Conservation (phyloP, 1,140 invertebrate species). For the Neotoxoptera formosana region DNA sequence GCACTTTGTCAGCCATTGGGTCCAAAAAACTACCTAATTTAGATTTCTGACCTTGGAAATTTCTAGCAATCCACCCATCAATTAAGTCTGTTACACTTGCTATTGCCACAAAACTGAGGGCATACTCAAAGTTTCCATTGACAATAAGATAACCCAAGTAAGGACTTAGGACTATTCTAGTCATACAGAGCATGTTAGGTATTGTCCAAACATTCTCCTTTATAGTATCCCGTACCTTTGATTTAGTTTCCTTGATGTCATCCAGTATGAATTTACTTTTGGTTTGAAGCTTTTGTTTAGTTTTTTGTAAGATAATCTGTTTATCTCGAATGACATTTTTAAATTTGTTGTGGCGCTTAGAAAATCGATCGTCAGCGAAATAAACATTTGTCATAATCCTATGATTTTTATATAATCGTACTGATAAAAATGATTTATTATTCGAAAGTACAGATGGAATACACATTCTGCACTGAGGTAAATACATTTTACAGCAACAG, state of each 20-base stretch:
- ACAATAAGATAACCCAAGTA: slow-evolving; percentile 84
- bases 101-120: slow-evolving; percentile 76
- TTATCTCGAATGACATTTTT: slow-evolving; percentile 57
- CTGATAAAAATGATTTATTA: slow-evolving; percentile 20
- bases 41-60: slow-evolving; percentile 88
- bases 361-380: slow-evolving; percentile 44
- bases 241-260: slow-evolving; percentile 70
- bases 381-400: slow-evolving; percentile 26
- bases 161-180: slow-evolving; percentile 84
- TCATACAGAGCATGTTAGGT: slow-evolving; percentile 87
- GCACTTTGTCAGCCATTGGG: slow-evolving; percentile 95
- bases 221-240: slow-evolving; percentile 73
- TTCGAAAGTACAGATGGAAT: slow-evolving; percentile 5
- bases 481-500: slow-evolving; percentile 53
- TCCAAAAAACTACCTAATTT: slow-evolving; percentile 95
- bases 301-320: slow-evolving; percentile 60
- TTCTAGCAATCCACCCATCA: slow-evolving; percentile 96
- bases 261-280: slow-evolving; percentile 70
- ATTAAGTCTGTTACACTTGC: slow-evolving; percentile 88
- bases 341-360: not conserved
- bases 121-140: slow-evolving; percentile 76
- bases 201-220: slow-evolving; percentile 92
- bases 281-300: slow-evolving; percentile 67
- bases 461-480: slow-evolving; percentile 46
- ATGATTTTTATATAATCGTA: slow-evolving; percentile 37